phyloP scores from a whole-genome alignment of 2,113 vertebrate genomes.

The Crypturellus undulatus region DNA sequence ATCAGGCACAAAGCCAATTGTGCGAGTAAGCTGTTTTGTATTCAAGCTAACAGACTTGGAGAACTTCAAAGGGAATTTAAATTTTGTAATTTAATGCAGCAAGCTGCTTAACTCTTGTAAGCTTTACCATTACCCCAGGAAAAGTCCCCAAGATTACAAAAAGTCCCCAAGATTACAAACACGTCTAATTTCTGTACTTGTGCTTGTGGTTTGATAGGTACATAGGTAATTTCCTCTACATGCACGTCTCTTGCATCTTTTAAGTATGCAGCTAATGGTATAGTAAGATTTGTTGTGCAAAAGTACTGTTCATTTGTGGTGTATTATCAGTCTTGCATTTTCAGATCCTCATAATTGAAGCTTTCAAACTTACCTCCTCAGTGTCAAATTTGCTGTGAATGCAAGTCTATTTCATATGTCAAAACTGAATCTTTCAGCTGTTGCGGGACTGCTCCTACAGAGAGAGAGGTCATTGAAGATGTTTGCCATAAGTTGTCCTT shows the following conservation, averaged over 20 bases:
- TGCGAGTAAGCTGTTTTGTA: not conserved
- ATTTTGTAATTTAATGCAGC: not conserved
- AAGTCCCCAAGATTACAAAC: not conserved
- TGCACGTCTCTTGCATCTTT: not conserved
- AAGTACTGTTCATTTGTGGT: not conserved
- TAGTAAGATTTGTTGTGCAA: not conserved
- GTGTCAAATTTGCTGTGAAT: not conserved
- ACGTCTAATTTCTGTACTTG: not conserved
- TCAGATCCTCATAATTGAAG: not conserved
- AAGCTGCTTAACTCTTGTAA: not conserved
- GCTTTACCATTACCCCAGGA: not conserved
- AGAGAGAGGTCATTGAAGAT: not conserved
- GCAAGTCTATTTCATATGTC: not conserved
- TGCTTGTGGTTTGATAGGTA: not conserved
- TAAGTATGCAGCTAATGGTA: not conserved
- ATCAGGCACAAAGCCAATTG: not conserved
- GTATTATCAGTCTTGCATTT: slow-evolving; percentile 16
- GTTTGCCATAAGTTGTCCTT: not conserved
- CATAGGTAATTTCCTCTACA: not conserved
- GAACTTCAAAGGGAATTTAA: not conserved
- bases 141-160: not conserved
- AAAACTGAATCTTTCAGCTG: not conserved
- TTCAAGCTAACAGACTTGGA: not conserved
- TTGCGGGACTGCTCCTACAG: not conserved
- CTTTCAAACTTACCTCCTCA: not conserved